Evolutionary conservation across 2,113 vertebrate species (phyloP).

Genomic region (Takifugu bimaculatus): DNA sequence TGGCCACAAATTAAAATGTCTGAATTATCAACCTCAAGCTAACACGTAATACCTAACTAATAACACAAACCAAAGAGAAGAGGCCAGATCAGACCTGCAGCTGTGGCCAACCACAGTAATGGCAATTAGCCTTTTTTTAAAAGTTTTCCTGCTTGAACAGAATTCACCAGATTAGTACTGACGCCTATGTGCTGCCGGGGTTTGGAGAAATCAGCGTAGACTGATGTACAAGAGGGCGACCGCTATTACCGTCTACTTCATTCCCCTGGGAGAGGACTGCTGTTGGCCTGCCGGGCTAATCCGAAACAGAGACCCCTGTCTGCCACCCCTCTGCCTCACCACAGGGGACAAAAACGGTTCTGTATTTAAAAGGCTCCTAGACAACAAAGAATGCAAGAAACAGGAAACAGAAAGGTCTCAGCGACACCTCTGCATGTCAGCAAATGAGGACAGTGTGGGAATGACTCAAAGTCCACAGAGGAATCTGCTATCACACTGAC

Average conservation of each 20-base stretch:
- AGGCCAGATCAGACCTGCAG: constrained; percentile 47
- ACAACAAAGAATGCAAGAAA: constrained; percentile 63
- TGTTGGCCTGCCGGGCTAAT: constrained; percentile 67
- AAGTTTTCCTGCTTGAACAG: constrained; percentile 24
- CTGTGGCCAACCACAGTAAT: constrained; percentile 63
- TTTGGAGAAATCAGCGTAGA: constrained; percentile 38
- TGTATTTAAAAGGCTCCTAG: constrained; percentile 78
- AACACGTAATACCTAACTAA: constrained; percentile 54
- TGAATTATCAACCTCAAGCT: constrained; percentile 63
- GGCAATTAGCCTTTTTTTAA: constrained; percentile 52
- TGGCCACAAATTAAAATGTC: constrained; percentile 64
- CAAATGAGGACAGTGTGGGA: constrained; percentile 45
- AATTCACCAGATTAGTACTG: constrained; percentile 48
- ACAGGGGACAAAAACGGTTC: constrained; percentile 78
- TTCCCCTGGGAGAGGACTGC: constrained; percentile 65
- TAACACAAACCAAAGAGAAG: constrained; percentile 44
- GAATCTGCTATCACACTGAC: constrained; percentile 36
- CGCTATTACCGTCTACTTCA: constrained; percentile 66
- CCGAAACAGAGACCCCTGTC: constrained; percentile 70
- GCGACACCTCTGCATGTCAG: constrained; percentile 62
- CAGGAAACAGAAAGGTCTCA: constrained; percentile 60
- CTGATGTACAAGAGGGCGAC: constrained; percentile 27
- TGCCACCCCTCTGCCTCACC: constrained; percentile 60
- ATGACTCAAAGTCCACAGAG: constrained; percentile 39
- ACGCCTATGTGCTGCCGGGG: constrained; percentile 53